Evolutionary conservation across 2,797 vertebrate genomes (phyloP), one percentile per base, ranked within the genome.

Genomic region (Lagorchestes hirsutus): DNA sequence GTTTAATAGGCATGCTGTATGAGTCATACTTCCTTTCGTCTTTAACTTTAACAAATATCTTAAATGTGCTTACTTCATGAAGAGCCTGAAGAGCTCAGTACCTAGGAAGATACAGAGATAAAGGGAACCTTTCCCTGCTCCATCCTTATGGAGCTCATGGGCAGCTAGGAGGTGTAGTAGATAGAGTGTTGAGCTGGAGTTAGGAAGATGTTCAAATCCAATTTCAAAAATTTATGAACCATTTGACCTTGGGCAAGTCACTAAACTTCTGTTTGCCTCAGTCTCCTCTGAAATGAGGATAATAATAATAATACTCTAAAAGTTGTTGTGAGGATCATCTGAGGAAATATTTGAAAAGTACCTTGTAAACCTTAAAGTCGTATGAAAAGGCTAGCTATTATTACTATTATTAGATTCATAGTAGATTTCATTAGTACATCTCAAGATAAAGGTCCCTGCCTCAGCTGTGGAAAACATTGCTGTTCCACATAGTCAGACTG

Each of bases 371-470:
- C 62, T 67, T 67, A n/a, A 74, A 74, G n/a, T 22, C 34, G 14
- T 18, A 74, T 74, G 18, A 1, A n/a, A n/a, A 74, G 18, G 14
- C 62, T 74, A 40, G 34, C 34, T 67, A 67, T 67, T 62, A 14
- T 62, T 16, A 10, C 1, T 58, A 5, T 18, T 34, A 5, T 67
- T 67, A 16, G 1, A 82, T 74, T 93, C 93, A n/a, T 94, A 95
- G 90, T 94, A 95, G 57, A 91, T 92, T 94, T 28, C 55, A 56
- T 11, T 74, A 87, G 82, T 22, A 62, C 9, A n/a, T 27, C 54
- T 52, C 27, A 2, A 50, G 10, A 34, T 8, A 74, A 74, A 74
- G 14, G 34, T 40, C 34, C 1, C 13, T 11, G 0, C 28, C 59
- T 62, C 14, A n/a, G 34, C 18, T n/a, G 14, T 74, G 34, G 16